phyloP scores from a whole-genome alignment of 2,113 vertebrate genomes.

The Gadus macrocephalus region DNA sequence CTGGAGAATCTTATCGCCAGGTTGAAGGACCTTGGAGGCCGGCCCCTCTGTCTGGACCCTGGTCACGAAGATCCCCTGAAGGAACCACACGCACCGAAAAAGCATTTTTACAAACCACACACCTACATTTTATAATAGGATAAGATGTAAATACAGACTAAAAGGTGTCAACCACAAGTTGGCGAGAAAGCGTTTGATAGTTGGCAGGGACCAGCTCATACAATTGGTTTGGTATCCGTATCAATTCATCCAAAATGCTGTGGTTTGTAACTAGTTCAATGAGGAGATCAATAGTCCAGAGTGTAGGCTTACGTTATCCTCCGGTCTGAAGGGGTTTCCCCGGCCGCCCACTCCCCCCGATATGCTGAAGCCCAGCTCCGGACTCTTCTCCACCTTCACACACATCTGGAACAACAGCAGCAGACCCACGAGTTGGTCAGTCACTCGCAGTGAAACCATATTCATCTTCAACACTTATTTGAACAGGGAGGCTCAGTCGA shows the following conservation, averaged over 20 bases:
- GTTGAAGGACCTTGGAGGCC: conserved; percentile 89
- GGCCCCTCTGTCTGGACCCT: conserved; percentile 95
- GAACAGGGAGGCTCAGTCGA: too few relatives aligned
- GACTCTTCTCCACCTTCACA: conserved; percentile 94
- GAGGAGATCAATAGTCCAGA: too few relatives aligned
- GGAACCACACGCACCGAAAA: conserved; percentile 40
- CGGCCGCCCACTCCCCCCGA: conserved; percentile 94
- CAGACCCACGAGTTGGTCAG: conserved; percentile 30
- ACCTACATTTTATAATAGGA: too few relatives aligned
- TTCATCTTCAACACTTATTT: too few relatives aligned
- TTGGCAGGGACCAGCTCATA: neutral
- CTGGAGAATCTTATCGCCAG: conserved; percentile 83
- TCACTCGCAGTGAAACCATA: neutral
- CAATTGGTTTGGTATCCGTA: neutral
- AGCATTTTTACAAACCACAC: neutral
- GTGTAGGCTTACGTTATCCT: conserved; percentile 79
- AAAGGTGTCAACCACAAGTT: too few relatives aligned
- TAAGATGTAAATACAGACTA: too few relatives aligned
- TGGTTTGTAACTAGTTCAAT: too few relatives aligned
- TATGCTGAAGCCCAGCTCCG: conserved; percentile 98
- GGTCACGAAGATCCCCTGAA: conserved; percentile 96
- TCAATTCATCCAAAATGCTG: too few relatives aligned
- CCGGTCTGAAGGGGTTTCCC: conserved; percentile 93
- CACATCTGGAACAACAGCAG: conserved; percentile 75
- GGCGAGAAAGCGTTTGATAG: too few relatives aligned